Percentiles rank a stretch among this genome's conserved stretches.
phyloP scores from a whole-genome alignment of 2,797 vertebrate genomes.

The Gymnoscopelus microlampas region DNA sequence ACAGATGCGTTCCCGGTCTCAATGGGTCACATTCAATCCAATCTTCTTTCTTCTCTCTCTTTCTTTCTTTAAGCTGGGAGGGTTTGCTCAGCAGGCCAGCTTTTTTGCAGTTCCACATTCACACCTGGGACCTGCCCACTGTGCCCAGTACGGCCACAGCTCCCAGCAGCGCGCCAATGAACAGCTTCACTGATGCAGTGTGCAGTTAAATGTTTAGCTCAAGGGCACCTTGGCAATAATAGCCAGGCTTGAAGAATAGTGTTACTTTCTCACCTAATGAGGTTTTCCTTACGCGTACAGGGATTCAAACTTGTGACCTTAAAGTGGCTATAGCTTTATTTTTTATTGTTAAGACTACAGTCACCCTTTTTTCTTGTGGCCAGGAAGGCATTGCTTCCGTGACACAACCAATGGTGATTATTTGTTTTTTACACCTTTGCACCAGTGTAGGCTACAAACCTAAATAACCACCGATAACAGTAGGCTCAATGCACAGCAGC shows the following conservation, averaged over 20 bases:
- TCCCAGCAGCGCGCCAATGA: constrained; percentile 56
- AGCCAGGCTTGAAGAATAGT: constrained; percentile 42
- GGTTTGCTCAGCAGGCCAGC: constrained; percentile 6
- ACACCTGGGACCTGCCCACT: constrained; percentile 28
- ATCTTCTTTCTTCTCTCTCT: not conserved
- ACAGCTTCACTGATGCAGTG: constrained; percentile 50
- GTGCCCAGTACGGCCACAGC: constrained; percentile 27
- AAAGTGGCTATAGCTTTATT: not conserved
- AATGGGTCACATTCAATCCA: too few relatives aligned
- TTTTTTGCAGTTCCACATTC: constrained; percentile 28
- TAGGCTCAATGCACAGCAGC: too few relatives aligned
- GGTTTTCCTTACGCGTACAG: constrained; percentile 18
- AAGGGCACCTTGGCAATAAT: constrained; percentile 56
- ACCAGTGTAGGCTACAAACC: too few relatives aligned
- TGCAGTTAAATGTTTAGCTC: constrained; percentile 57
- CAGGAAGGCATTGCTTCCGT: too few relatives aligned
- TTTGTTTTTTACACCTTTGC: too few relatives aligned
- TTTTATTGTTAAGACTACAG: not conserved
- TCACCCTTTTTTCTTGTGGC: too few relatives aligned
- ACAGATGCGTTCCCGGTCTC: too few relatives aligned
- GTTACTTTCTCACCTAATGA: constrained; percentile 30
- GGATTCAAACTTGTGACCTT: constrained; percentile 31
- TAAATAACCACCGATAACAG: too few relatives aligned
- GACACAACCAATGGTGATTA: too few relatives aligned
- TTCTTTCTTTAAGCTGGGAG: constrained; percentile 36